Evolutionary conservation across 2,888 invertebrate species (phyloP).

Genomic region (Omphaloscelis lunosa): DNA sequence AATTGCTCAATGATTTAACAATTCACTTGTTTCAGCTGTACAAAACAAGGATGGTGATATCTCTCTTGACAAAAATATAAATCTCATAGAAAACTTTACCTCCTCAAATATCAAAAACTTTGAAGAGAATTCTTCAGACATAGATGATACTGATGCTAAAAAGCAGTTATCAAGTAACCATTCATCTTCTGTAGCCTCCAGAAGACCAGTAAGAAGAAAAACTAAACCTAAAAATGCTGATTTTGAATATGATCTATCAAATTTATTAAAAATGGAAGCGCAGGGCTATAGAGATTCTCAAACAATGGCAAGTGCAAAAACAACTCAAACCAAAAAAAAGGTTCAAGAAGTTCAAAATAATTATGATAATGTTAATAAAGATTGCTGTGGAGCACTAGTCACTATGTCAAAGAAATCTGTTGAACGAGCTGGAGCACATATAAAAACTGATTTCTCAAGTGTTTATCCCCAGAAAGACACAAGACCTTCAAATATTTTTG

Average conservation of each 20-base stretch:
- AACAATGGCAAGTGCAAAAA: conserved; percentile 71
- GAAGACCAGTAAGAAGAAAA: conserved; percentile 92
- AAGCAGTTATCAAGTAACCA: conserved; percentile 65
- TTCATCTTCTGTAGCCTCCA: conserved; percentile 76
- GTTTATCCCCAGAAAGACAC: conserved; percentile 73
- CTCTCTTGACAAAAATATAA: conserved; percentile 70
- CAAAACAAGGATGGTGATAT: conserved; percentile 72
- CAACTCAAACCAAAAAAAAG: conserved; percentile 81
- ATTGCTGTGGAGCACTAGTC: conserved; percentile 82
- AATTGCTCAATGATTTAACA: neutral
- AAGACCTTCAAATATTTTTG: conserved; percentile 78
- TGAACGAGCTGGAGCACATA: conserved; percentile 79
- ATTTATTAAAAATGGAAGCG: conserved; percentile 89
- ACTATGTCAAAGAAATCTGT: conserved; percentile 82
- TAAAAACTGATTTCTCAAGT: conserved; percentile 76
- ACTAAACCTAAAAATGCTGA: conserved; percentile 92
- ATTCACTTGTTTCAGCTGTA: conserved; percentile 75
- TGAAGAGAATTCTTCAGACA: conserved; percentile 88
- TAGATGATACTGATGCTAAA: conserved; percentile 82
- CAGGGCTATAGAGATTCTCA: conserved; percentile 87
- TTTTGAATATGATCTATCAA: conserved; percentile 93
- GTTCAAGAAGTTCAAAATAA: conserved; percentile 72
- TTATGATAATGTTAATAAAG: conserved; percentile 81
- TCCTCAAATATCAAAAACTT: conserved; percentile 78
- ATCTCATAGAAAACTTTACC: conserved; percentile 72